Conservation (phyloP, 1,140 invertebrate genomes). For the Drosophila saltans region DNA sequence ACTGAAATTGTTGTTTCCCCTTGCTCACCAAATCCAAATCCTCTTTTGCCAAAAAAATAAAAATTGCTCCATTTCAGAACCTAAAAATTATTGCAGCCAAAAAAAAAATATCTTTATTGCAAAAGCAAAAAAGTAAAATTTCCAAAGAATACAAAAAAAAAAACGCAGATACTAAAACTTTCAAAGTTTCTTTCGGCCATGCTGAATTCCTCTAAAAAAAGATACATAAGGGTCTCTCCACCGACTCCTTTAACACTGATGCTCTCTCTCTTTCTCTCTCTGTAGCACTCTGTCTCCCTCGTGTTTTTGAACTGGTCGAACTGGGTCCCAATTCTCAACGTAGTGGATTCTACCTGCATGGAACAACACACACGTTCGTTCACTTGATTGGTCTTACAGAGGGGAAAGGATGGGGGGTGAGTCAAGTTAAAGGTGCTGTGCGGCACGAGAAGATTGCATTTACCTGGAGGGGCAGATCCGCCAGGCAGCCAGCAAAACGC, state of each 20-base stretch:
- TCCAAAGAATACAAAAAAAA: constrained; percentile 30
- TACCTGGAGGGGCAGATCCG: constrained; percentile 11
- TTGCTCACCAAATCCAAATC: background rate
- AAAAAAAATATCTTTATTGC: constrained; percentile 72
- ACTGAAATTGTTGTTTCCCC: constrained; percentile 8
- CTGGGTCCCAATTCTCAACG: constrained; percentile 31
- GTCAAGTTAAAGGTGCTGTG: background rate
- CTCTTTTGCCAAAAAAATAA: background rate
- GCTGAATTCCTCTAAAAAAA: constrained; percentile 71
- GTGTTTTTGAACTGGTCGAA: constrained; percentile 57
- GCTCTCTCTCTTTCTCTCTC: background rate
- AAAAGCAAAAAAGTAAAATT: constrained; percentile 38
- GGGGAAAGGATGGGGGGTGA: constrained; percentile 2
- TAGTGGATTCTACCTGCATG: constrained; percentile 36
- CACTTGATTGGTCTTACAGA: constrained; percentile 4
- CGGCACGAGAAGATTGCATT: constrained; percentile 4
- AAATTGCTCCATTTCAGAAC: constrained; percentile 74
- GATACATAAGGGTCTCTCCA: constrained; percentile 67
- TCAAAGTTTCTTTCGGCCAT: constrained; percentile 68
- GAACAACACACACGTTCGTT: constrained; percentile 10
- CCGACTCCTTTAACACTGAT: too few relatives aligned
- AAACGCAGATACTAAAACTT: constrained; percentile 46
- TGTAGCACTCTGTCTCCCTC: background rate
- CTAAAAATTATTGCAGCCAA: constrained; percentile 51
- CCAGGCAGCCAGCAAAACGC: constrained; percentile 62